Base-by-base conservation (phyloP, 92 coral and sea anemone species). In the Ricordea florida region DNA sequence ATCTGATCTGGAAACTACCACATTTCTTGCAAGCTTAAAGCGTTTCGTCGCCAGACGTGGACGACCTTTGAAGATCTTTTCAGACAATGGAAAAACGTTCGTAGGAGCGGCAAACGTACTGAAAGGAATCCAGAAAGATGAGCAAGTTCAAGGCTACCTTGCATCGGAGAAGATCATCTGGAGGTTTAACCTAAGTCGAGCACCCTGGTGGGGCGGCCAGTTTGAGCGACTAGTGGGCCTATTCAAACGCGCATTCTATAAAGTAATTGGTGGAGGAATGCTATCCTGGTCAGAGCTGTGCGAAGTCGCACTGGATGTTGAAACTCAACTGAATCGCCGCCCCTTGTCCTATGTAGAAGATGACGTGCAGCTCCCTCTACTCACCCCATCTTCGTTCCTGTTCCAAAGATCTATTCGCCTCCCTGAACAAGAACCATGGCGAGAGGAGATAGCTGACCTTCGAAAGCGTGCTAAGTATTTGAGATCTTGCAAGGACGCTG, bases 141-240 rank as follows among this genome's bases (percentile, higher is more conserved):
- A n/a, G n/a, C n/a, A n/a, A n/a, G n/a, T 81, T 26, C 87, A 72
- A 42, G 66, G 22, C 37, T 81, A 81, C 46, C 74, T 66, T 13
- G 74, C 74, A 13, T 9, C 11, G 18, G 60, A 66, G 5, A 17
- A 50, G 45, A 66, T 47, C 22, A 66, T 15, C 26, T 66, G 74
- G 47, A 40, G 66, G 44, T 72, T 81, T 13, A 81, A 81, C 33
- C 73, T 71, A 21, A 81, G 87, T 22, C 28, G 86, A 28, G 80
- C 80, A 6, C 60, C 61, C 3, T 48, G 74, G 74, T 67, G 74
- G 74, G 74, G 82, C 0, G 74, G 61, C 69, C 68, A 32, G 28
- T 74, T 74, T 34, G 81, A 74, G 74, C 66, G 62, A 48, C 62
- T 48, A 27, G 70, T 41, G 58, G 79, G 83, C 66, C 62, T 49